Conservation (phyloP, 2,113 vertebrate genomes). For the Lethenteron reissneri region DNA sequence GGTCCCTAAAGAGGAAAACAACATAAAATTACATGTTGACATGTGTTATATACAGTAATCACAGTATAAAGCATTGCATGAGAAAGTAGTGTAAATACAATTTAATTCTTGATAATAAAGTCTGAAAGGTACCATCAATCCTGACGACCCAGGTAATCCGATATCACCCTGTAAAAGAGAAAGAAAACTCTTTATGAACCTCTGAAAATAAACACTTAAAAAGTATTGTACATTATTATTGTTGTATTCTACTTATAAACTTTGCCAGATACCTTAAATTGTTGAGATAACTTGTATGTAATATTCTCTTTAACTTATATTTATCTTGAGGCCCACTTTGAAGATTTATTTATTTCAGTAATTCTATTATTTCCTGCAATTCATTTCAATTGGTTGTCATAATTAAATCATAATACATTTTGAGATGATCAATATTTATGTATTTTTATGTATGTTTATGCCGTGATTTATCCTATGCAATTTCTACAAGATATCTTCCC, state of each 20-base stretch:
- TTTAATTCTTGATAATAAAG: not conserved
- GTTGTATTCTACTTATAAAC: constrained; percentile 8
- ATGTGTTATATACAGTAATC: constrained; percentile 1
- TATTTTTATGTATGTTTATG: too few species aligned
- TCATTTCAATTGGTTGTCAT: too few species aligned
- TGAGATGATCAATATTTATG: too few species aligned
- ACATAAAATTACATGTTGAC: not conserved
- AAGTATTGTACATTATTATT: not conserved
- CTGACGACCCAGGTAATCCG: constrained; percentile 30
- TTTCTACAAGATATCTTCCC: too few species aligned
- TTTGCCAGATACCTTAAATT: constrained; percentile 7
- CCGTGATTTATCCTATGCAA: too few species aligned
- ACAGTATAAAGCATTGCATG: not conserved
- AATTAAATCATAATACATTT: too few species aligned
- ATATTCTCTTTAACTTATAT: not conserved
- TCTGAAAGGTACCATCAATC: constrained; percentile 35
- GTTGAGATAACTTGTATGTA: constrained; percentile 7
- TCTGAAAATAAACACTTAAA: not conserved
- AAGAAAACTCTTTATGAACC: constrained; percentile 3
- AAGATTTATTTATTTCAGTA: too few species aligned
- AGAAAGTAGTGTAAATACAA: not conserved
- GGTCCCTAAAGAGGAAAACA: constrained; percentile 39
- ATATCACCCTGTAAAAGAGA: constrained; percentile 37
- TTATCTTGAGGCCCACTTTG: constrained; percentile 17
- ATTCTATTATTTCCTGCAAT: too few species aligned